Evolutionary conservation across 2,797 vertebrate genomes (phyloP), one percentile per base, ranked within the genome.

Genomic region (Luscinia luscinia): DNA sequence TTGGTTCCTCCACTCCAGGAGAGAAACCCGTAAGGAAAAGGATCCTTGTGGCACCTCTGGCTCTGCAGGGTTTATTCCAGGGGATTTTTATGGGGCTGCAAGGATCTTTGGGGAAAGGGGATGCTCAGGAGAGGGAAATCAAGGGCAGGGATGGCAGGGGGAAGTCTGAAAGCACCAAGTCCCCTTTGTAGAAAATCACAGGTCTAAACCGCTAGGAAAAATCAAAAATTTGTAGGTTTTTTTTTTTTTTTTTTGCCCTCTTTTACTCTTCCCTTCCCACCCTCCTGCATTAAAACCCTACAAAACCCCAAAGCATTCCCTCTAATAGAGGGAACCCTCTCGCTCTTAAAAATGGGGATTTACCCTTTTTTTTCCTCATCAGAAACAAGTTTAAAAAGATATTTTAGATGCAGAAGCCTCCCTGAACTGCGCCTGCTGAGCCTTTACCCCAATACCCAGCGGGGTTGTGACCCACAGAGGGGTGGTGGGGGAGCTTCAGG

Each of bases 391-490:
- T 51, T 52, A 14, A 4, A 23, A 46, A 14, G 20, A 16, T 0
- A 8, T 11, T 75, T 51, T 7, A 20, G 28, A 15, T 2, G 17
- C 16, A 24, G 61, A 58, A 63, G 6, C n/a, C 54, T 12, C 7
- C 30, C 27, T 14, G 46, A 23, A 4, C 26, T 0, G 0, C 0
- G 5, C 48, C 7, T 18, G n/a, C 67, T 5, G 43, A 94, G n/a
- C 34, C 15, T 55, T 49, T 27, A 49, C 24, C 15, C 24, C 76
- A 22, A 52, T 1, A 15, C 14, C 23, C 1, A 0, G 26, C 1
- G 0, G 9, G 49, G 23, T 2, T 5, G 45, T 0, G 5, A 70
- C 18, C 45, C 45, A 6, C 23, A 15, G 34, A 9, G 1, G 17
- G 15, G 34, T 7, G 3, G 13, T 30, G 28, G n/a, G 24, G 2